Evolutionary conservation across 2,888 invertebrate species (phyloP), one percentile per base, ranked within the genome.

Genomic region (Epicampocera succincta): DNA sequence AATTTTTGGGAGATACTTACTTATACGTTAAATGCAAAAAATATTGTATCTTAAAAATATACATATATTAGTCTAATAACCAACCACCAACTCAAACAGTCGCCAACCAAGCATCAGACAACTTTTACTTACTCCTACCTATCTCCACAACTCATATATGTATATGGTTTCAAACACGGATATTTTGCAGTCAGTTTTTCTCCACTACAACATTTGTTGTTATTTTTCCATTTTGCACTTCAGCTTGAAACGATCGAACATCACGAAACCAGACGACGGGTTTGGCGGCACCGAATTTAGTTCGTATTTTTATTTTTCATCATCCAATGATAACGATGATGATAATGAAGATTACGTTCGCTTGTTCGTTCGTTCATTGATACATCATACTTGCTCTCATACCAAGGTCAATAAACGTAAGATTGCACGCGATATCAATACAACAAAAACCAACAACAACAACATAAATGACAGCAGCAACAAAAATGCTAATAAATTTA

Each of bases 391-490:
- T 82, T 82, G 78, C 78, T 78, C 78, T 82, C 78, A 82, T 82
- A 82, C 83, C 84, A 84, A 84, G 84, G 84, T 83, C 84, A 84
- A 84, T 84, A 84, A 84, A 84, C 84, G 84, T 81, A 84, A 83
- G 75, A 84, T 78, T 84, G 83, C 84, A 84, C 82, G 84, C 83
- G 84, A 84, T 83, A 84, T 84, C 84, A 77, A 79, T 72, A 63
- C 75, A 82, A 75, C 71, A 61, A 72, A 65, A 33, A 78, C 82
- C 71, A 74, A 80, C 75, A 80, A 76, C 73, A 76, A 76, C 76
- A 84, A 71, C 58, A 75, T 61, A 58, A 77, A 54, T 40, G 66
- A 68, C 42, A 56, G 44, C 50, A 77, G 44, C 60, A 63, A 54
- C 44, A 56, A 52, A 50, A 66, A 56, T 33, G 69, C 56, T 44